Percentiles rank a stretch among this genome's conserved stretches.
Evolutionary conservation across 2,113 vertebrate species (phyloP).

Genomic region (Xenopus borealis): DNA sequence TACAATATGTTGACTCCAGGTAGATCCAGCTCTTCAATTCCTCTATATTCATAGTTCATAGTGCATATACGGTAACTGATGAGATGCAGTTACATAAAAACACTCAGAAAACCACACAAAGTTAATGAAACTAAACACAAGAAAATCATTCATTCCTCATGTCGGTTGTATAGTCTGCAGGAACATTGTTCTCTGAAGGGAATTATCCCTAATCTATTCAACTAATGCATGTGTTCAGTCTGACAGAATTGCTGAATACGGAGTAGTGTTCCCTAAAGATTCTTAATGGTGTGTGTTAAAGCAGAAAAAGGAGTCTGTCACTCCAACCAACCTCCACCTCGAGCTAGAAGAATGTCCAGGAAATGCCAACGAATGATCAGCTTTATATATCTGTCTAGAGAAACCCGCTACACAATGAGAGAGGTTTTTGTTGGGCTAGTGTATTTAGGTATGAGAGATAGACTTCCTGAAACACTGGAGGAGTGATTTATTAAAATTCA

Average conservation of each 20-base stretch:
- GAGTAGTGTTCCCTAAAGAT: not conserved
- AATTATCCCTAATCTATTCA: not conserved
- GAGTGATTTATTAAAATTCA: too few relatives aligned
- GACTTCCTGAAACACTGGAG: not conserved
- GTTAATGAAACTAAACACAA: too few relatives aligned
- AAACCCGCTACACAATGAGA: not conserved
- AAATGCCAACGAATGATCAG: slow-evolving; percentile 25
- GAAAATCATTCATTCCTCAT: slow-evolving; percentile 2
- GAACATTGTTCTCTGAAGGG: slow-evolving; percentile 9
- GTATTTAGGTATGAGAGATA: not conserved
- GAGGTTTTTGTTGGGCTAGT: not conserved
- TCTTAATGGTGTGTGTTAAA: not conserved
- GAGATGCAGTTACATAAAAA: too few relatives aligned
- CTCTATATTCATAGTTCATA: too few relatives aligned
- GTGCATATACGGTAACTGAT: too few relatives aligned
- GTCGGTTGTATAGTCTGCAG: slow-evolving; percentile 15
- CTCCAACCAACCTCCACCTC: slow-evolving; percentile 18
- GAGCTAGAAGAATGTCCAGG: slow-evolving; percentile 26
- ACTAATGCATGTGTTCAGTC: not conserved
- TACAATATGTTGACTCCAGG: too few relatives aligned
- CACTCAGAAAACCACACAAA: not conserved
- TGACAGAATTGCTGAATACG: not conserved
- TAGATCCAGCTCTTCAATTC: too few relatives aligned
- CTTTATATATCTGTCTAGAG: not conserved
- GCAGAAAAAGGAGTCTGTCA: slow-evolving; percentile 25